phyloP scores from a whole-genome alignment of 2,113 vertebrate genomes.

The Nyctereutes procyonoides region DNA sequence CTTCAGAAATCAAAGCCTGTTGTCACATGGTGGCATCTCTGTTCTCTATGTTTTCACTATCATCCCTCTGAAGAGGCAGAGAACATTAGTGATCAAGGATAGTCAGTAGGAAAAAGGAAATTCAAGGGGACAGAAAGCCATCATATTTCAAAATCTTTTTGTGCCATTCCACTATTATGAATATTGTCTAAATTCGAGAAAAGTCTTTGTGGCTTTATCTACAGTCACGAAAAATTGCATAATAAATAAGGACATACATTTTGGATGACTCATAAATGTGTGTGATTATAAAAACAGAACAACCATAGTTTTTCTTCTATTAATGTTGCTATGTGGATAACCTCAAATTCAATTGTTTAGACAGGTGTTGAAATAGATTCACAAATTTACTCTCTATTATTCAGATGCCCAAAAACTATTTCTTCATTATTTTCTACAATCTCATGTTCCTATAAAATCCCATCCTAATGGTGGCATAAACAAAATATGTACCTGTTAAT shows the following conservation, averaged over 20 bases:
- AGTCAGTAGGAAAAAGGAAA: neutral
- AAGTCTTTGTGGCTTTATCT: neutral
- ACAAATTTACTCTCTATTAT: neutral
- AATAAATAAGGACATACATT: neutral
- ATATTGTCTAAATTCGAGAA: neutral
- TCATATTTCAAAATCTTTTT: neutral
- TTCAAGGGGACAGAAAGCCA: neutral
- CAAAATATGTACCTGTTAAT: neutral
- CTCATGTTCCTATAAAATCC: neutral
- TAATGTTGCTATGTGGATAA: neutral
- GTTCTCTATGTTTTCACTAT: neutral
- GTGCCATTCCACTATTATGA: neutral
- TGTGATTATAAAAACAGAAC: neutral
- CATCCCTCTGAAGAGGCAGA: neutral
- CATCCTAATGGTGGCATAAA: neutral
- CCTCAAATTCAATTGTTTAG: neutral
- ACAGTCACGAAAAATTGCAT: neutral
- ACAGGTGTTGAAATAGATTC: neutral
- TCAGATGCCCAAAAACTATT: neutral
- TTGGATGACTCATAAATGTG: neutral
- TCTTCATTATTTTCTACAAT: constrained; percentile 12
- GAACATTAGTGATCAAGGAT: neutral
- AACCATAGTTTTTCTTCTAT: neutral
- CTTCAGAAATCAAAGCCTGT: neutral
- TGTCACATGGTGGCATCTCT: neutral